Conservation (phyloP, 2,797 vertebrate species). For the Propithecus deckenii region DNA sequence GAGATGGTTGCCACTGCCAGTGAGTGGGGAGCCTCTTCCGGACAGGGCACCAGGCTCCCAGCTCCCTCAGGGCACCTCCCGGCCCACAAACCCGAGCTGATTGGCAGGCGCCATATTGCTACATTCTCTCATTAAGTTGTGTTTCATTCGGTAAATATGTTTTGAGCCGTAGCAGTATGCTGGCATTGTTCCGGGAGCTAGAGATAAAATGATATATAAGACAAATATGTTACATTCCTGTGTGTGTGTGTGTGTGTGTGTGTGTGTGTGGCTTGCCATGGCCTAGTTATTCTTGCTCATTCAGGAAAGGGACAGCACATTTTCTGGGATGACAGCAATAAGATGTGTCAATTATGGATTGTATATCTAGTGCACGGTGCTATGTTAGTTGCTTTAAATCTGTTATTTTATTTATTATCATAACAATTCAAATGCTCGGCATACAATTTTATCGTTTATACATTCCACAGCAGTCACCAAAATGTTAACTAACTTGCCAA, state of each 20-base stretch:
- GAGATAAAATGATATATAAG: background rate
- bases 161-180: background rate
- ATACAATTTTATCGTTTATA: background rate
- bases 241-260: background rate
- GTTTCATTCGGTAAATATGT: background rate
- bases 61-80: no score
- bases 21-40: no score
- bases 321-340: background rate
- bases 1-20: no score
- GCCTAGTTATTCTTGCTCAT: no score
- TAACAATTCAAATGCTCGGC: background rate
- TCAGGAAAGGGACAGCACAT: background rate
- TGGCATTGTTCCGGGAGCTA: no score
- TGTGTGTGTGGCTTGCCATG: background rate
- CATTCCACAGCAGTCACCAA: no score
- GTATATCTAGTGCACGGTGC: background rate
- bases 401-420: background rate
- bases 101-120: no score
- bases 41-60: no score
- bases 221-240: fast-evolving
- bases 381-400: background rate
- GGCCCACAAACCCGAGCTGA: no score
- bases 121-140: background rate
- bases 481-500: background rate
- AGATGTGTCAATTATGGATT: background rate